Base-by-base conservation (phyloP, 1,140 invertebrate species). In the Aphis craccivora region DNA sequence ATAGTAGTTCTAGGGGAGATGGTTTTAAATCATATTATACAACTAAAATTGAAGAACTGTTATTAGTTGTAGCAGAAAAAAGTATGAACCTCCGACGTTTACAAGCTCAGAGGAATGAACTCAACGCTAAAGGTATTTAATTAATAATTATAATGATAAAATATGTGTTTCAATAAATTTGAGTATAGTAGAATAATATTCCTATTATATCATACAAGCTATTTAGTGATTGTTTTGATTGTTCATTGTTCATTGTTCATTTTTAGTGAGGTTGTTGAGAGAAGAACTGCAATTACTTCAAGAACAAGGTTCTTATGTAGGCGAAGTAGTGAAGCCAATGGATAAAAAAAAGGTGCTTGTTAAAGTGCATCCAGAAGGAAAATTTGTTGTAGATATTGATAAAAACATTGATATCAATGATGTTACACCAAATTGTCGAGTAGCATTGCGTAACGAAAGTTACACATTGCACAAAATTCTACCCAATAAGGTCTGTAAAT, bases 291-390 rank as follows among this genome's bases (percentile, higher is more conserved):
- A 99, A 95, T 96, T 99, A 23, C 96, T 99, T 23, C 99, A 99
- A 96, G 99, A 99, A 95, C 99, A 99, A 96, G 99, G 99, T 22
- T 99, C 99, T 23, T 99, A 99, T 96, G 99, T 99, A 11, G 99
- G 99, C 23, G 99, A 99, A 96, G 99, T 99, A 51, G 99, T 99
- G 0, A 99, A 99, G 95, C 98, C 99, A 0, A 99, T 99, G 99
- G 99, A 99, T 95, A 99, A 99, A 95, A 99, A 99, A 95, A 99
- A 99, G 96, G 99, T 99, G 6, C 96, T 99, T 0, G 99, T 99
- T 0, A 99, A 99, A 96, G 99, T 99, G 23, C 99, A 99, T 96
- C 99, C 99, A 5, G 99, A 99, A 96, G 99, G 99, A 92, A 99
- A 99, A 96, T 99, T 99, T 96, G 99, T 99, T 4, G 99, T 99